Base-by-base conservation (phyloP, 2,113 vertebrate genomes). In the Callospermophilus lateralis region DNA sequence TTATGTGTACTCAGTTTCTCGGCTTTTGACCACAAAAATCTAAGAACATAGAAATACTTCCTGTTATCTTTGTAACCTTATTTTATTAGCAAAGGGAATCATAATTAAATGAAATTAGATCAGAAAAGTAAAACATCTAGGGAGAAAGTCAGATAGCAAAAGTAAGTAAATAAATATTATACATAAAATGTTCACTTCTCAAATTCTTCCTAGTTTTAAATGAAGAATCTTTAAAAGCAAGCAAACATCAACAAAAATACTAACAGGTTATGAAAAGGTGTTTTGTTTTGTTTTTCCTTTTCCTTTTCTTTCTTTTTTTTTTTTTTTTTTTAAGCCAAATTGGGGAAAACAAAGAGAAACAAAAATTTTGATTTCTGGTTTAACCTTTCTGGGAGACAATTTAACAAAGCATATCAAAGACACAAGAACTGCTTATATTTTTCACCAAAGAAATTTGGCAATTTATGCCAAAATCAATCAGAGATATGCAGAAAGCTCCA, bases 1-100 rank as follows among this genome's bases (percentile, higher is more conserved):
- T 7, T 96, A 94, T 63, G 15, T 96, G 13, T 65, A 92, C 37
- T 95, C 94, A 48, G 90, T 84, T 96, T 97, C 79, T 97, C 84
- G 65, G 65, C 90, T 92, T 95, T 16, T 95, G 87, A 93, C 32
- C 72, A 95, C 85, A 93, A 97, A 95, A 87, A 84, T 34, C 65
- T 37, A 94, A 39, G 58, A 81, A 87, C 80, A 76, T 7, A 65
- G 42, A 81, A 90, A 63, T n/a, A 92, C 42, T 94, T 97, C 84
- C 95, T 97, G 72, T 96, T 85, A 74, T 19, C 48, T 93, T 80
- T 86, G 53, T 53, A 84, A 97, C 2, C 77, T 83, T 81, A 94
- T 65, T 81, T 83, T 81, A 95, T 65, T 91, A 95, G 74, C 79
- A 97, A 86, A 93, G 16, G 20, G 73, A 97, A 92, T 45, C 39